A percentile compares a stretch with the other conserved stretches of the same genome.
Conservation (phyloP, 2,888 invertebrate genomes). For the Phyllotreta cruciferae region DNA sequence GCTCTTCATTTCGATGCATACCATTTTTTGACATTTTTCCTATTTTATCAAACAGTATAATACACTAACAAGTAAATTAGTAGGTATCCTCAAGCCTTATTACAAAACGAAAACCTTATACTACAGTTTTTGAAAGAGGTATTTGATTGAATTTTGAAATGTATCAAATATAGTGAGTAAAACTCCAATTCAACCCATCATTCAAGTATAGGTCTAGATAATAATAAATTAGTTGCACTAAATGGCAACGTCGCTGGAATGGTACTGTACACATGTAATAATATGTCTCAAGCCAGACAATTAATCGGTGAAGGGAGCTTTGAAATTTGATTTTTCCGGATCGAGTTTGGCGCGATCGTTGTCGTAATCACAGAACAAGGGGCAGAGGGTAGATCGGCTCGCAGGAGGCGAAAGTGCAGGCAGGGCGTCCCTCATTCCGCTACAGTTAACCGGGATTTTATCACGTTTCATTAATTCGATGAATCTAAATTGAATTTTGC, state of each 20-base stretch:
- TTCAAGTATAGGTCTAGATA: too few relatives aligned
- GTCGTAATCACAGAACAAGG: slow-evolving; percentile 51
- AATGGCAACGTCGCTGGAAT: slow-evolving; percentile 11
- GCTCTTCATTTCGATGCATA: too few relatives aligned
- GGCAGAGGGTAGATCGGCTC: slow-evolving; percentile 28
- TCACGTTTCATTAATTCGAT: slow-evolving; percentile 56
- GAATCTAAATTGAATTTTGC: slow-evolving; percentile 54
- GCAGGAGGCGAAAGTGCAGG: slow-evolving; percentile 27
- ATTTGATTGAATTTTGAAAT: too few relatives aligned
- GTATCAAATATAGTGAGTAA: too few relatives aligned
- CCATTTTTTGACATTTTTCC: too few relatives aligned
- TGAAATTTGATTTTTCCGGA: slow-evolving; percentile 59
- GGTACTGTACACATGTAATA: slow-evolving; percentile 42
- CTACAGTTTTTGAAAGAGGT: too few relatives aligned
- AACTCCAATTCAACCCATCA: too few relatives aligned
- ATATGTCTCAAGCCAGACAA: slow-evolving; percentile 51
- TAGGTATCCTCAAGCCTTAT: too few relatives aligned
- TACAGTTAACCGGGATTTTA: slow-evolving; percentile 53
- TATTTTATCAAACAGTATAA: too few relatives aligned
- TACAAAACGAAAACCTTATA: too few relatives aligned
- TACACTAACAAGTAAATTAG: too few relatives aligned
- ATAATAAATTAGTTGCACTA: too few relatives aligned
- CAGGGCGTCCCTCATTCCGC: slow-evolving; percentile 51
- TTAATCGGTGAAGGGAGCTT: slow-evolving; percentile 55
- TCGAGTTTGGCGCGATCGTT: slow-evolving; percentile 53